These are phyloP conservation scores for Leistus spinibarbis DNA, from an alignment of 2,888 invertebrate genomes.

Conservation along the genomic window DNA sequence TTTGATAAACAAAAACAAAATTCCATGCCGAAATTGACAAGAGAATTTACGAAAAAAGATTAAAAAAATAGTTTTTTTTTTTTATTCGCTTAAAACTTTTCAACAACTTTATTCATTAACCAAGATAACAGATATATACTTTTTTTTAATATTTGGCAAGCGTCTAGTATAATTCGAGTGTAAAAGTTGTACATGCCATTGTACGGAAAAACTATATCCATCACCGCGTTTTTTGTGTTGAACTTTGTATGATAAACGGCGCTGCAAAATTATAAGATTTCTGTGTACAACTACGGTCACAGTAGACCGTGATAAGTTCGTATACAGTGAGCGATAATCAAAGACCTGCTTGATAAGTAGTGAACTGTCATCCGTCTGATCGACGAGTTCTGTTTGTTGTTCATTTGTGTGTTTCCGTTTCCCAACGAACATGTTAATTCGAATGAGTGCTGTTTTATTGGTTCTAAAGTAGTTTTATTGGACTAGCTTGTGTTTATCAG, in stretches of 20 bases:
- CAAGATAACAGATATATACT: background rate
- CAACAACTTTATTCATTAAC: background rate
- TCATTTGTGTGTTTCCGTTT: background rate
- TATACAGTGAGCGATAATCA: slow-evolving; percentile 11
- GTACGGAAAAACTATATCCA: slow-evolving; percentile 24
- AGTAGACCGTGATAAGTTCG: background rate
- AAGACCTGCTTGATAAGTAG: slow-evolving; percentile 24
- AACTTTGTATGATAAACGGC: slow-evolving; percentile 30
- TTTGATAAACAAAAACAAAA: background rate
- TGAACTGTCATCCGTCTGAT: slow-evolving; percentile 10
- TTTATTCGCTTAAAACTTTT: no score
- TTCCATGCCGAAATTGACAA: background rate
- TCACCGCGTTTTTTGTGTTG: slow-evolving; percentile 22
- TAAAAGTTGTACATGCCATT: slow-evolving; percentile 19
- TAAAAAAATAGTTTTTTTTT: background rate
- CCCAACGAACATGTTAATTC: background rate
- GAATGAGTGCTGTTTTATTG: background rate
- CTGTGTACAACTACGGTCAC: background rate
- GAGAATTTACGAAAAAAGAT: background rate
- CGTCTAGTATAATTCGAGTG: background rate
- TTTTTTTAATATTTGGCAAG: background rate
- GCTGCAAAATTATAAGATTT: slow-evolving; percentile 31
- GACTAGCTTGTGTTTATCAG: background rate
- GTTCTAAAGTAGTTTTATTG: background rate
- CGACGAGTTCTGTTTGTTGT: background rate